Evolutionary conservation across 2,888 invertebrate genomes (phyloP).

Genomic region (Zelleria hepariella): DNA sequence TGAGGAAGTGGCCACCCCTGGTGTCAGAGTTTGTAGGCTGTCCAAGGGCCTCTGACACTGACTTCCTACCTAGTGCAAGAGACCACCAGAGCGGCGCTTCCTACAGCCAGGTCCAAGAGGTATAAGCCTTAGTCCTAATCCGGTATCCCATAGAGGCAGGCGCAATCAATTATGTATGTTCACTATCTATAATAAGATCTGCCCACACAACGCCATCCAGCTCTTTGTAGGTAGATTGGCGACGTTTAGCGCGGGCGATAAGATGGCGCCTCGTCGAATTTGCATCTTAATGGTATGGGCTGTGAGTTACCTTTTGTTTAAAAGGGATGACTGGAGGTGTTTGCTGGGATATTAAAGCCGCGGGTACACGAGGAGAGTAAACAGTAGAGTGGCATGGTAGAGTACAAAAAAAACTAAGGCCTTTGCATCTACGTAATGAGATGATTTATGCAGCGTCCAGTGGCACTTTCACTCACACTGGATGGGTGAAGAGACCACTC

Average conservation of each 20-base stretch:
- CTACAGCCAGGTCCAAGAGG: not conserved
- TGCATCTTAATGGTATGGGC: not conserved
- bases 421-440: too few species aligned
- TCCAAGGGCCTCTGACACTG: too few species aligned
- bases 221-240: not conserved
- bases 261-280: not conserved
- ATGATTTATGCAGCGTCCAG: too few species aligned
- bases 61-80: too few species aligned
- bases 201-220: not conserved
- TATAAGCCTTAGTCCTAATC: not conserved
- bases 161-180: not conserved
- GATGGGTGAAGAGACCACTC: too few species aligned
- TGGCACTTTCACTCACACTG: too few species aligned
- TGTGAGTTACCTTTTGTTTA: not conserved
- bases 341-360: not conserved
- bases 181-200: slow-evolving; percentile 49
- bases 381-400: not conserved
- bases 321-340: not conserved
- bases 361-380: not conserved
- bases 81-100: not conserved
- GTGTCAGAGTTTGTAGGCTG: too few species aligned
- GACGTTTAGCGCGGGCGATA: not conserved
- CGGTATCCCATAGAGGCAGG: not conserved
- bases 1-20: too few species aligned
- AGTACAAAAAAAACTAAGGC: too few species aligned